A percentile compares a stretch with the other conserved stretches of the same genome.
These are phyloP conservation scores for Hycleus cichorii DNA, from an alignment of 1,140 invertebrate species.

Conservation along the genomic window DNA sequence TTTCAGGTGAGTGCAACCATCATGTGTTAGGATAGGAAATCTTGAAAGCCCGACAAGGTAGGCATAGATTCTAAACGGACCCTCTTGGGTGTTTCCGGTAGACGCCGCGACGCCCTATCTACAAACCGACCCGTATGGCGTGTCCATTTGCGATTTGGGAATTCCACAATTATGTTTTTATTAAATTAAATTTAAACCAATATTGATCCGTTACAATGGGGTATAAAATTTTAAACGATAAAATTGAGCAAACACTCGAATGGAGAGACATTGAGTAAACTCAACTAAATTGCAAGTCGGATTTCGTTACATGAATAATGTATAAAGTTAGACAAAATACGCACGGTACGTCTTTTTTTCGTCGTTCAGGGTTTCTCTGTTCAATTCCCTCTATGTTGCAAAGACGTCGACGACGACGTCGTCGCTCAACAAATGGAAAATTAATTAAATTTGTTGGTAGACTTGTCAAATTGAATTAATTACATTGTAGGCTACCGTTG, in stretches of 20 bases:
- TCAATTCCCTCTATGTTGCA: too few species aligned
- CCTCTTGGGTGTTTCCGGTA: conserved; percentile 13
- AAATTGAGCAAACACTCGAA: conserved; percentile 12
- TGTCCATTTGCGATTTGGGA: too few species aligned
- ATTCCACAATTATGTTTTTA: too few species aligned
- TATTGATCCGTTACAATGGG: too few species aligned
- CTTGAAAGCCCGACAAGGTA: conserved; percentile 10
- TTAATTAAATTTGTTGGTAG: too few species aligned
- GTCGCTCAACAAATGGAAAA: too few species aligned
- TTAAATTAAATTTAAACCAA: too few species aligned
- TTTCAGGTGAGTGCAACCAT: conserved; percentile 10
- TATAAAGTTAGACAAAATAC: neutral
- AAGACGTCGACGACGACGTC: too few species aligned
- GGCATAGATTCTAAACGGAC: neutral
- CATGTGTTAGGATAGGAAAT: neutral
- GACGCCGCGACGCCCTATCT: conserved; percentile 1
- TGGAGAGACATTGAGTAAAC: neutral
- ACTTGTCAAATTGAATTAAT: too few species aligned
- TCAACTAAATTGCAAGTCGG: conserved; percentile 11
- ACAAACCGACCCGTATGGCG: too few species aligned
- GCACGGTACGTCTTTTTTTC: neutral
- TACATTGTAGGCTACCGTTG: too few species aligned
- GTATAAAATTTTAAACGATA: neutral
- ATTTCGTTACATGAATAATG: conserved; percentile 9
- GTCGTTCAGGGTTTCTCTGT: too few species aligned